Percentiles rank a stretch among this genome's conserved stretches.
Evolutionary conservation across 2,888 invertebrate species (phyloP).

Genomic region (Neoitamus cyanurus): DNA sequence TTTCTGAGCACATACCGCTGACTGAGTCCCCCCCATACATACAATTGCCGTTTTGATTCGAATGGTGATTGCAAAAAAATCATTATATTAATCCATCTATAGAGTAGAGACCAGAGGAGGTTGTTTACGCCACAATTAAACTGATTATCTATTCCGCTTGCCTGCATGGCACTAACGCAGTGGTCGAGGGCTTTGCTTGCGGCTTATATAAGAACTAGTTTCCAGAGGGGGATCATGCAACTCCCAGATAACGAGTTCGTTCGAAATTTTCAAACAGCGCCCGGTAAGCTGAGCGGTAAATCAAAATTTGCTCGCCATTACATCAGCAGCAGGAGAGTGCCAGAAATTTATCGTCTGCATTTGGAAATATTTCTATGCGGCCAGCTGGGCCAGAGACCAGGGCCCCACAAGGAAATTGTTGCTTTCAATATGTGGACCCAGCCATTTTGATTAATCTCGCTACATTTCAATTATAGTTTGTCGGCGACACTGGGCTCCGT

Average conservation of each 20-base stretch:
- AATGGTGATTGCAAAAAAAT: too few relatives aligned
- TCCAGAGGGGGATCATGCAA: background rate
- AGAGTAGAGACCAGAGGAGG: too few relatives aligned
- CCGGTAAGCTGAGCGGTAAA: background rate
- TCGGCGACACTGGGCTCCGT: background rate
- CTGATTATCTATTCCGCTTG: background rate
- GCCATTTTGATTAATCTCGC: background rate
- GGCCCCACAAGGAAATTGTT: background rate
- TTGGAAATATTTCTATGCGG: background rate
- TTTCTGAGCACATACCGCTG: too few relatives aligned
- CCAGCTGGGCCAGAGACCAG: background rate
- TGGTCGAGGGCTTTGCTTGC: background rate
- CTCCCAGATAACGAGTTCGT: background rate
- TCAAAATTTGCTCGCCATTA: background rate
- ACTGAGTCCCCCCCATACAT: too few relatives aligned
- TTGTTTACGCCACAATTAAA: background rate
- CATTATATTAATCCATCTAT: too few relatives aligned
- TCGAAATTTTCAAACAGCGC: background rate
- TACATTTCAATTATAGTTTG: background rate
- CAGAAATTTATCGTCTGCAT: background rate
- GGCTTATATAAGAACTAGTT: background rate
- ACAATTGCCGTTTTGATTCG: too few relatives aligned
- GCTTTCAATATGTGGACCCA: background rate
- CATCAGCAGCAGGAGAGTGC: background rate
- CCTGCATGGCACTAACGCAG: background rate